Evolutionary conservation across 2,113 vertebrate genomes (phyloP).

Genomic region (Climacteris rufus): DNA sequence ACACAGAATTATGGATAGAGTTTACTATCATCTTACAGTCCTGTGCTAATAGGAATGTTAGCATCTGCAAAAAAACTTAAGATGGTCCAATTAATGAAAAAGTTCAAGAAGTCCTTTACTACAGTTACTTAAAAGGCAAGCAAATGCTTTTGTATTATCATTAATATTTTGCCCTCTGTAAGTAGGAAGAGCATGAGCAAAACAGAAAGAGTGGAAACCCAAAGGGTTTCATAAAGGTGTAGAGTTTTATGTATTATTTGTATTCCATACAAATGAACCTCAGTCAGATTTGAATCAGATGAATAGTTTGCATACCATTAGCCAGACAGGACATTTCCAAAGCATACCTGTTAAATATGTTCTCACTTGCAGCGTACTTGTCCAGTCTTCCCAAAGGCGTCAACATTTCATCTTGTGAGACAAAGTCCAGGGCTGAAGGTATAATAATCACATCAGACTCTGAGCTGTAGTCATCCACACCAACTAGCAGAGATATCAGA

Average conservation of each 20-base stretch:
- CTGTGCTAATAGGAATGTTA: background rate
- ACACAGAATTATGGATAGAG: background rate
- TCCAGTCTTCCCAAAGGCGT: slow-evolving; percentile 88
- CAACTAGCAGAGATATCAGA: slow-evolving; percentile 89
- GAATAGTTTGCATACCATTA: background rate
- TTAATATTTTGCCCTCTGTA: background rate
- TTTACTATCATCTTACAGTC: background rate
- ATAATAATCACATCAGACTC: slow-evolving; percentile 91
- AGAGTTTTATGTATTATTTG: background rate
- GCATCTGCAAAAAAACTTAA: background rate
- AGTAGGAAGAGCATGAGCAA: background rate
- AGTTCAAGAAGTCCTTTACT: background rate
- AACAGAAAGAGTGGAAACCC: background rate
- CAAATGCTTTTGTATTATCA: background rate
- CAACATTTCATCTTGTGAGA: slow-evolving; percentile 95
- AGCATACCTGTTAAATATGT: slow-evolving; percentile 88
- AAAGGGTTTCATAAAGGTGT: background rate
- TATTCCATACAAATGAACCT: background rate
- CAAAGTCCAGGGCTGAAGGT: slow-evolving; percentile 92
- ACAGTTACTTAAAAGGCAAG: background rate
- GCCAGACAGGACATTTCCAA: background rate
- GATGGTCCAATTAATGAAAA: background rate
- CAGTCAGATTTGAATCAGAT: background rate
- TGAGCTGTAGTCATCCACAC: slow-evolving; percentile 92
- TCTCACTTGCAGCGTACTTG: slow-evolving; percentile 91